Evolutionary conservation across 2,113 vertebrate species (phyloP), one percentile per base, ranked within the genome.

Genomic region (Rhinoderma darwinii): DNA sequence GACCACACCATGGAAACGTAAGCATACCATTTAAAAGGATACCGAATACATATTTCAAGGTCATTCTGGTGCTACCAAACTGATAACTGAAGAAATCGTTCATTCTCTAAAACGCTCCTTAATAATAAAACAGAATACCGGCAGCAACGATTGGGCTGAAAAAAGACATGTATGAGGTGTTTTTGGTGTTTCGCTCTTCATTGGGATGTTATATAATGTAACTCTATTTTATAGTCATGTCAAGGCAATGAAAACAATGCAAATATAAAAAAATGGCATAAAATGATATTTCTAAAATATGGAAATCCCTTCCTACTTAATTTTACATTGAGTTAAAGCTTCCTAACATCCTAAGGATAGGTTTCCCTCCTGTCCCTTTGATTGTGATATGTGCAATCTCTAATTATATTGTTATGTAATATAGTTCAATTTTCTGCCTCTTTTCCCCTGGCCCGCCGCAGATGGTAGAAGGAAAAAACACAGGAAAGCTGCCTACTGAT

Each of bases 401-500:
- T 77, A 63, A 25, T 84, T 27, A 84, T 84, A 63, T 63, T 84
- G n/a, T 82, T 79, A 61, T 74, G 37, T 81, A 20, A 73, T 87
- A 72, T 73, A 32, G 27, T 51, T 74, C 10, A 25, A 27, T 74
- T 44, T 50, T 54, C 68, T 35, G n/a, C 68, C 73, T 79, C 85
- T 87, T 74, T 82, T 86, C 77, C 85, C 85, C 72, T 44, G 59
- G 61, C 63, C 61, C 75, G 35, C 35, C 43, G 66, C 35, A 81
- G 63, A 81, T 81, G 61, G 76, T 78, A 79, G 44, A 81, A 86
- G 84, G 84, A 86, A 86, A 86, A 81, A 86, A 87, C 85, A 87
- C 85, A 87, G 85, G 85, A 87, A 87, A 87, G 85, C 85, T 87
- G 85, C 85, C 85, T 87, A 74, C 85, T 87, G 85, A 87, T 87